Evolutionary conservation across 2,888 invertebrate genomes (phyloP), one percentile per base, ranked within the genome.

Genomic region (Temnothorax unifasciatus): DNA sequence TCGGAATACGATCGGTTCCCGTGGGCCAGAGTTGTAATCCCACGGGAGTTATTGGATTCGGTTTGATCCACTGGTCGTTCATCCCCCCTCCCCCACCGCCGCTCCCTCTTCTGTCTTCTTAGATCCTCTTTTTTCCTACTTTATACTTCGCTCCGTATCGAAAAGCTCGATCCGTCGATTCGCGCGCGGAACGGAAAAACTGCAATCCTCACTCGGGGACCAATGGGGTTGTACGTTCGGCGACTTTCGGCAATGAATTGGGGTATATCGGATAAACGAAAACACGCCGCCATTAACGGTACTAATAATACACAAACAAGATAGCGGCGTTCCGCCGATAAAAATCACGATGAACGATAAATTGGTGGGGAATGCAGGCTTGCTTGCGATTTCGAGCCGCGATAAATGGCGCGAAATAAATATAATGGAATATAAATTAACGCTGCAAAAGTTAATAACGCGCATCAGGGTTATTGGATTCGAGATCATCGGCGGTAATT

Each of bases 1-100:
- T 83, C 79, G 61, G 69, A 83, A 86, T 90, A 87, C 91, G 90
- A 90, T 91, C 88, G 89, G 88, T 84, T 89, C 88, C 87, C 90
- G 73, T 74, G 89, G 89, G 89, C 87, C 89, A 84, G 89, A 90
- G 88, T 91, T 91, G 92, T 93, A 94, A 94, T 93, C 93, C 93
- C 90, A 79, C 87, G 88, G 92, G 93, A 93, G 92, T 94, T 94
- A 94, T 93, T 93, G 92, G 93, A 92, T 93, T 92, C 92, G 90
- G 92, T 93, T 92, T 92, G 92, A 94, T 93, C 93, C 92, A 92
- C 89, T 92, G 90, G 90, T 90, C 90, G 91, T 84, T 83, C 87
- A 59, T 71, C 57, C 76, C 64, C 44, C 71, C 63, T 57, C 57
- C 68, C 82, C 82, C 68, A 82, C 82, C 85, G 59, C 21, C 50